phyloP scores from a whole-genome alignment of 2,797 vertebrate species.

The Pseudopleuronectes americanus region DNA sequence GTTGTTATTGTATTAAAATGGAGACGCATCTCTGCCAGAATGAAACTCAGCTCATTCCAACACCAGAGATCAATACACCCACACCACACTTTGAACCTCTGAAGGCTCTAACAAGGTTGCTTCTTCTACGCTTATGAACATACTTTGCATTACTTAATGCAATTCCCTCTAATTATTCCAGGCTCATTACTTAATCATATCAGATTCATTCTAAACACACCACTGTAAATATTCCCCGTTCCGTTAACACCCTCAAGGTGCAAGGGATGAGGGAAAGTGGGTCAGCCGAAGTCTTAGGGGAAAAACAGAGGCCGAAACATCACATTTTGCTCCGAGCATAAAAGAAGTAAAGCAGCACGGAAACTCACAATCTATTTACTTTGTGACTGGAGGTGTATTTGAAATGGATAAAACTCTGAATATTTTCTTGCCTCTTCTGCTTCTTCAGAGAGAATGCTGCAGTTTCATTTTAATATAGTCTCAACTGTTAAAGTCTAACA shows the following conservation, averaged over 20 bases:
- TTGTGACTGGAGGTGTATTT: conserved; percentile 69
- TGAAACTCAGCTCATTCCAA: not conserved
- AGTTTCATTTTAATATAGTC: conserved; percentile 45
- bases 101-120: not conserved
- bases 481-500: conserved; percentile 14
- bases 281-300: conserved; percentile 76
- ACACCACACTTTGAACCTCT: not conserved
- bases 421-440: conserved; percentile 17
- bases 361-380: conserved; percentile 78
- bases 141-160: conserved; percentile 13
- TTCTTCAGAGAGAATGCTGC: conserved; percentile 26
- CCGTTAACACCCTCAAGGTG: conserved; percentile 64
- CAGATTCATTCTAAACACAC: conserved; percentile 68
- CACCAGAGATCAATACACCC: conserved; percentile 1
- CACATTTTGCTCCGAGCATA: conserved; percentile 69
- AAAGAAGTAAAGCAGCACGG: conserved; percentile 65
- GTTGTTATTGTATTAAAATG: conserved; percentile 10
- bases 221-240: conserved; percentile 71
- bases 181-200: conserved; percentile 79
- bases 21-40: not conserved
- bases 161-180: conserved; percentile 72
- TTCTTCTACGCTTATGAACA: not conserved
- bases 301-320: conserved; percentile 70
- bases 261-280: conserved; percentile 74
- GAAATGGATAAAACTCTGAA: conserved; percentile 60